A percentile compares a stretch with the other conserved stretches of the same genome.
Evolutionary conservation across 2,888 invertebrate species (phyloP).

Genomic region (Creontiades dilutus): DNA sequence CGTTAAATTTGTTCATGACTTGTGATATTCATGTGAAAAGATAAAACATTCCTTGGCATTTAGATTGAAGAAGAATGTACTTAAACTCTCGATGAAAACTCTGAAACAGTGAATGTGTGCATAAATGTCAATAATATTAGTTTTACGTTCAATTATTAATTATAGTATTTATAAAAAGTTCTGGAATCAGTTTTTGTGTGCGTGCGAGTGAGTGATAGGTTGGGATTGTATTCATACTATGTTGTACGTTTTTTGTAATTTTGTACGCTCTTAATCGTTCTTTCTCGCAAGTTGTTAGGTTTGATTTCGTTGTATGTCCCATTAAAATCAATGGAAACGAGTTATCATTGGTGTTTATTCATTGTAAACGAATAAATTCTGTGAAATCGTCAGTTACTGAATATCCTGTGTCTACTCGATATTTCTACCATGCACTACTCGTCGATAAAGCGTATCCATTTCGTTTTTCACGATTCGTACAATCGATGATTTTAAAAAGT

Average conservation of each 20-base stretch:
- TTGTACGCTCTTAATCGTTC: not conserved
- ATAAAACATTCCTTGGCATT: constrained; percentile 15
- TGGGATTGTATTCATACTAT: not conserved
- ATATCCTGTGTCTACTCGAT: too few relatives aligned
- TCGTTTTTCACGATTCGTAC: not conserved
- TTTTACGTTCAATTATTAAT: constrained; percentile 14
- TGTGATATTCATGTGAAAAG: constrained; percentile 43
- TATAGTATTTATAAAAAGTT: constrained; percentile 19
- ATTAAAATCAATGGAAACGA: not conserved
- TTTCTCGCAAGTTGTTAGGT: not conserved
- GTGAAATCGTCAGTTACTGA: too few relatives aligned
- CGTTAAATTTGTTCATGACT: constrained; percentile 43
- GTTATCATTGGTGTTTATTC: too few relatives aligned
- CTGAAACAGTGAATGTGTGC: not conserved
- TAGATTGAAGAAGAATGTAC: not conserved
- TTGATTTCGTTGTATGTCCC: not conserved
- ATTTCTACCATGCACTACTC: too few relatives aligned
- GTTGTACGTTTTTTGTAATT: constrained; percentile 28
- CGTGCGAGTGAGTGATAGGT: not conserved
- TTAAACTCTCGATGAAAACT: not conserved
- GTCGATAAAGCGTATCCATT: too few relatives aligned
- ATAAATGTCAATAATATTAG: constrained; percentile 6
- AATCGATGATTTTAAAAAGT: not conserved
- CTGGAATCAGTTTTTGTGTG: not conserved
- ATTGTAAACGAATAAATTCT: too few relatives aligned